Conservation (phyloP, 2,888 invertebrate genomes). For the Microdon myrmicae region DNA sequence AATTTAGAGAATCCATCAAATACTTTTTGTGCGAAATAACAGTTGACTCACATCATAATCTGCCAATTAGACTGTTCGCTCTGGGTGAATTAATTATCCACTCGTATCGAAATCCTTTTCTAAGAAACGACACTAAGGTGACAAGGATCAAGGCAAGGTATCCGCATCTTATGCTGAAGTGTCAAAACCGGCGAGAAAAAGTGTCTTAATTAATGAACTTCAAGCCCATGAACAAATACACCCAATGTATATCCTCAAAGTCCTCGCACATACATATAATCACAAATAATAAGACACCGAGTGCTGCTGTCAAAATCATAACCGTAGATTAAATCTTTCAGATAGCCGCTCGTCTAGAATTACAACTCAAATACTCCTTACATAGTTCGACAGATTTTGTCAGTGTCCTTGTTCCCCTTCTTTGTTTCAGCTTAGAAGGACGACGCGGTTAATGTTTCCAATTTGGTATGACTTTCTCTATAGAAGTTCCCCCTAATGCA, state of each 20-base stretch:
- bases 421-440: no score
- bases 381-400: no score
- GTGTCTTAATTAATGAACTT: slow-evolving; percentile 32
- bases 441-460: no score
- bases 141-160: neutral
- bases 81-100: slow-evolving; percentile 52
- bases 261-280: slow-evolving; percentile 18
- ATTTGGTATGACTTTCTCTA: no score
- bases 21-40: slow-evolving; percentile 15
- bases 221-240: neutral
- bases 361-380: no score
- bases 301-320: slow-evolving; percentile 46
- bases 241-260: neutral
- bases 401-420: no score
- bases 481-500: no score
- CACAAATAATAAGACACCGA: slow-evolving; percentile 45
- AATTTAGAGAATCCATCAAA: no score
- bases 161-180: slow-evolving; percentile 4
- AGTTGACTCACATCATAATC: slow-evolving; percentile 38
- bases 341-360: no score
- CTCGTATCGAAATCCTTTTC: slow-evolving; percentile 27
- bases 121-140: neutral
- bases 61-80: slow-evolving; percentile 45
- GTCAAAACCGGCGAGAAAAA: slow-evolving; percentile 37
- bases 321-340: slow-evolving; percentile 44